Percentiles rank a stretch among this genome's conserved stretches.
These are phyloP conservation scores for Pachycephala philippinensis DNA, from an alignment of 2,113 vertebrate species.

Conservation along the genomic window DNA sequence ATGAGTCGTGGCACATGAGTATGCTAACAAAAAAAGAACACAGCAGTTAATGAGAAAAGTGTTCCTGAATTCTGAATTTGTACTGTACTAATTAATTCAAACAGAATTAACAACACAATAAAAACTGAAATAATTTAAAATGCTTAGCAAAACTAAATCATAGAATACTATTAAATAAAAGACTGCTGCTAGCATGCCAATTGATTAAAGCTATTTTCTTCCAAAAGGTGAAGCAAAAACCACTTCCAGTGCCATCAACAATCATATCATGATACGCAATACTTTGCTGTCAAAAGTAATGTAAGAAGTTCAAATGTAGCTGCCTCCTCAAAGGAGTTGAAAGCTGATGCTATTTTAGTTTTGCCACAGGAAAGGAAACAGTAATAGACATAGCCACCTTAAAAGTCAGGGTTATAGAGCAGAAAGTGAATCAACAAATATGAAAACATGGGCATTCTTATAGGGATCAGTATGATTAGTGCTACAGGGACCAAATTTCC, in stretches of 20 bases:
- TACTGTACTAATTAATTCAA: neutral
- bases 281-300: neutral
- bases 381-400: neutral
- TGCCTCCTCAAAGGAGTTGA: neutral
- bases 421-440: neutral
- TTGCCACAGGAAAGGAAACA: neutral
- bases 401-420: neutral
- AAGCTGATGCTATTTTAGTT: neutral
- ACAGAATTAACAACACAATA: neutral
- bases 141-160: neutral
- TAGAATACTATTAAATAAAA: neutral
- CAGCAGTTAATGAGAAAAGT: neutral
- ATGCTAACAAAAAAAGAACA: constrained; percentile 74
- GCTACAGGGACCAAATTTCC: neutral
- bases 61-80: neutral
- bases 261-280: neutral
- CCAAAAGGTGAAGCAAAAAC: neutral
- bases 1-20: constrained; percentile 96
- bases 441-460: neutral
- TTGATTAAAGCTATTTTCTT: neutral
- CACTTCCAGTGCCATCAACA: neutral
- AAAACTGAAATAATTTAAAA: neutral
- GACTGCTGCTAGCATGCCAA: neutral
- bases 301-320: neutral
- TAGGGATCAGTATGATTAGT: neutral